phyloP scores from a whole-genome alignment of 2,113 vertebrate genomes.

The Platycercus adscitus region DNA sequence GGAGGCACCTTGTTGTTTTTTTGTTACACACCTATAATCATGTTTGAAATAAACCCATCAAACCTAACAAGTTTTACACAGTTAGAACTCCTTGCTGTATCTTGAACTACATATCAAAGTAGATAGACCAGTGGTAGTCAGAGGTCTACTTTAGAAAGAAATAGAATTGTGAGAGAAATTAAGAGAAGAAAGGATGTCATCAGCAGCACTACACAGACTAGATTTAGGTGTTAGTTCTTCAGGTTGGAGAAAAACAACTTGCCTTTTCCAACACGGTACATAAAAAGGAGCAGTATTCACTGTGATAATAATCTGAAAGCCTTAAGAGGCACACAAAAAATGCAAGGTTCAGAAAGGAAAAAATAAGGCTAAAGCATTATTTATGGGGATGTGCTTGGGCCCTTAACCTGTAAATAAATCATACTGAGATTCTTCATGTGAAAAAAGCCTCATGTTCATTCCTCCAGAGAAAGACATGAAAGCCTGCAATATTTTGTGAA shows the following conservation, averaged over 20 bases:
- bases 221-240: not conserved
- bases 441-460: slow-evolving; percentile 22
- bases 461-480: slow-evolving; percentile 11
- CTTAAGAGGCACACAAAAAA: slow-evolving; percentile 6
- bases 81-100: not conserved
- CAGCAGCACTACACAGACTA: not conserved
- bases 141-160: not conserved
- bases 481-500: not conserved
- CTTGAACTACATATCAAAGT: not conserved
- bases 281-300: not conserved
- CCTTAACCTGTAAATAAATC: slow-evolving; percentile 63
- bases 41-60: not conserved
- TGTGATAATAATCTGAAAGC: not conserved
- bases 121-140: not conserved
- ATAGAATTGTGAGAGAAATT: not conserved
- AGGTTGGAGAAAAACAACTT: not conserved
- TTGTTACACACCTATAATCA: not conserved
- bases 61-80: not conserved
- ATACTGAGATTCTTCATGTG: slow-evolving; percentile 19
- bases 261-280: not conserved
- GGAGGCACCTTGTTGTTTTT: not conserved
- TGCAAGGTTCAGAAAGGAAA: not conserved
- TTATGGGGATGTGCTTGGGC: slow-evolving; percentile 10
- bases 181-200: not conserved
- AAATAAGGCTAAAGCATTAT: slow-evolving; percentile 45